phyloP scores from a whole-genome alignment of 2,113 vertebrate genomes.

The Oncorhynchus masou region DNA sequence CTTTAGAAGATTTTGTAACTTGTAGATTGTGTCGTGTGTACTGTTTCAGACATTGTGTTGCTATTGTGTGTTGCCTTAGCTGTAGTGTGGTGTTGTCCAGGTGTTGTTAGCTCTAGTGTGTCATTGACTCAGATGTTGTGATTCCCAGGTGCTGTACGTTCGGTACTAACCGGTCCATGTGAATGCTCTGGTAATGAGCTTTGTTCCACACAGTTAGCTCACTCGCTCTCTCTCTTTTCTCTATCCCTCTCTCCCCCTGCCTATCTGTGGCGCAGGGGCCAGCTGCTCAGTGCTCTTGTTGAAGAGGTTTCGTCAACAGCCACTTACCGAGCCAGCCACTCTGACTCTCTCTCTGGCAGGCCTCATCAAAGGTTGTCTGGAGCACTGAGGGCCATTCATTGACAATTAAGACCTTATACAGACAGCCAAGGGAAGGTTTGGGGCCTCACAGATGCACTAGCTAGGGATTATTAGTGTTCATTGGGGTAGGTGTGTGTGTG shows the following conservation, averaged over 20 bases:
- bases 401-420: slow-evolving; percentile 48
- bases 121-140: too few species aligned
- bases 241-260: neutral
- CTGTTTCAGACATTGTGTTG: too few species aligned
- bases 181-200: slow-evolving; percentile 43
- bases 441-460: too few species aligned
- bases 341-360: slow-evolving; percentile 13
- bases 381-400: slow-evolving; percentile 43
- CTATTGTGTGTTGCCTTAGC: too few species aligned
- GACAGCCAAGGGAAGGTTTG: too few species aligned
- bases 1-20: too few species aligned
- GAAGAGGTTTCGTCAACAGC: slow-evolving; percentile 30
- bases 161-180: slow-evolving; percentile 23
- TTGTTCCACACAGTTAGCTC: slow-evolving; percentile 44
- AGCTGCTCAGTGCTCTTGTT: slow-evolving; percentile 1
- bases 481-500: too few species aligned
- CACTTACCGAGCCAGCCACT: slow-evolving; percentile 1
- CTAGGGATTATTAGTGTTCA: too few species aligned
- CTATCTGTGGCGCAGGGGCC: neutral
- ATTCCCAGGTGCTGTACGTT: neutral
- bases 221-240: neutral
- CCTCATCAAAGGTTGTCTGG: slow-evolving; percentile 58
- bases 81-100: too few species aligned
- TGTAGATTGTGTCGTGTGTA: too few species aligned
- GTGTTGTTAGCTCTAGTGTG: too few species aligned